Conservation (phyloP, 2,888 invertebrate species). For the Temnothorax unifasciatus region DNA sequence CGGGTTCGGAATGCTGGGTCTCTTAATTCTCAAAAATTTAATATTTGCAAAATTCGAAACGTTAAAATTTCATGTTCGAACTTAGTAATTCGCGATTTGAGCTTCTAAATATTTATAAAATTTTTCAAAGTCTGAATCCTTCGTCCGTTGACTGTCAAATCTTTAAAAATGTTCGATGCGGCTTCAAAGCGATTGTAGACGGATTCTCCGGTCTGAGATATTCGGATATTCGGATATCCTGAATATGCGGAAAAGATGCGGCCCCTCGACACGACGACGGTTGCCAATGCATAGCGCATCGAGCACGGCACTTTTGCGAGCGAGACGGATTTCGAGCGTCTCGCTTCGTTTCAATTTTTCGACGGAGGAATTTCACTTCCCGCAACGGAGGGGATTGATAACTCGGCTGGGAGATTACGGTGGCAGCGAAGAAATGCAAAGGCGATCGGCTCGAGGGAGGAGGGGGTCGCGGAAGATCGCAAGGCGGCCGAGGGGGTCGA, state of each 20-base stretch:
- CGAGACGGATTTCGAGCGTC: constrained; percentile 5
- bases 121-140: neutral
- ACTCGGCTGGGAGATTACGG: neutral
- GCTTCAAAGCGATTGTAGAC: neutral
- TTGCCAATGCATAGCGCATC: neutral
- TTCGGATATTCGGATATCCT: constrained; percentile 39
- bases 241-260: constrained; percentile 18
- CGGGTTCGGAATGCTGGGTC: neutral
- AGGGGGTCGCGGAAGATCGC: neutral
- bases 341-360: constrained; percentile 45
- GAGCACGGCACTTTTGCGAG: constrained; percentile 16
- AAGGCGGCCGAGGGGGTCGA: neutral
- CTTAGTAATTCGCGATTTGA: neutral
- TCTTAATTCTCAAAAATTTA: neutral
- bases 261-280: constrained; percentile 3
- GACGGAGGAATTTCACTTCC: constrained; percentile 5
- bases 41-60: neutral
- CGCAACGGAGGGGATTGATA: constrained; percentile 18
- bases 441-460: neutral
- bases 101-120: neutral
- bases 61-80: neutral
- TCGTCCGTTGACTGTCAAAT: neutral
- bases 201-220: neutral
- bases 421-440: neutral
- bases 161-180: neutral